Evolutionary conservation across 2,888 invertebrate species (phyloP).

Genomic region (Brachypalpus laphriformis): DNA sequence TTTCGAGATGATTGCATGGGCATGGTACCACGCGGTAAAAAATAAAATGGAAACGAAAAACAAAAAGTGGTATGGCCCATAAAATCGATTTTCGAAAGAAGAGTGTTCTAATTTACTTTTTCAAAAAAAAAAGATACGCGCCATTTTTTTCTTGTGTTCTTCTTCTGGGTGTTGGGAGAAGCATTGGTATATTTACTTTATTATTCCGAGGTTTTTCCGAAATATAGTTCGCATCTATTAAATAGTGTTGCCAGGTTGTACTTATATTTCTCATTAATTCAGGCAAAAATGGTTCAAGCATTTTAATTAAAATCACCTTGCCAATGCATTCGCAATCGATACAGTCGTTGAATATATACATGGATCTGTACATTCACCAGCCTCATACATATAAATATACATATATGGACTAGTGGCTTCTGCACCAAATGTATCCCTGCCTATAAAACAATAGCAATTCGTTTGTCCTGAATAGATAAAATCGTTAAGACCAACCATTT

Average conservation of each 20-base stretch:
- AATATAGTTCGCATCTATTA: conserved; percentile 6
- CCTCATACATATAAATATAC: too few species aligned
- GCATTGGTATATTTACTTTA: conserved; percentile 10
- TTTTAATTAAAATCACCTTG: too few species aligned
- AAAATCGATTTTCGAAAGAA: conserved; percentile 65
- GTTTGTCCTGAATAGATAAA: too few species aligned
- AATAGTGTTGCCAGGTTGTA: conserved; percentile 5
- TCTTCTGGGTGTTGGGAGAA: neutral
- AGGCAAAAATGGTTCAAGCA: too few species aligned
- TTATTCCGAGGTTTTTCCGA: conserved; percentile 6
- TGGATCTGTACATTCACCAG: too few species aligned
- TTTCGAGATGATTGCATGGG: neutral
- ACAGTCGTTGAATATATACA: too few species aligned
- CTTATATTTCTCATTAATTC: neutral
- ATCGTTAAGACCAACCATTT: too few species aligned
- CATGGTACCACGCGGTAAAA: conserved; percentile 52
- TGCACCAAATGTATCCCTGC: too few species aligned
- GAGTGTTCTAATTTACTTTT: conserved; percentile 9
- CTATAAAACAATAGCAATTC: too few species aligned
- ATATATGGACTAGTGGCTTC: too few species aligned
- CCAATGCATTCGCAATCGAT: too few species aligned
- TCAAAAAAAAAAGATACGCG: conserved; percentile 41
- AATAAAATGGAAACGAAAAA: conserved; percentile 15
- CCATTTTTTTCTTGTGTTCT: conserved; percentile 54
- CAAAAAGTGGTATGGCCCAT: conserved; percentile 53